phyloP scores from a whole-genome alignment of 2,113 vertebrate genomes.

The Rutilus rutilus region DNA sequence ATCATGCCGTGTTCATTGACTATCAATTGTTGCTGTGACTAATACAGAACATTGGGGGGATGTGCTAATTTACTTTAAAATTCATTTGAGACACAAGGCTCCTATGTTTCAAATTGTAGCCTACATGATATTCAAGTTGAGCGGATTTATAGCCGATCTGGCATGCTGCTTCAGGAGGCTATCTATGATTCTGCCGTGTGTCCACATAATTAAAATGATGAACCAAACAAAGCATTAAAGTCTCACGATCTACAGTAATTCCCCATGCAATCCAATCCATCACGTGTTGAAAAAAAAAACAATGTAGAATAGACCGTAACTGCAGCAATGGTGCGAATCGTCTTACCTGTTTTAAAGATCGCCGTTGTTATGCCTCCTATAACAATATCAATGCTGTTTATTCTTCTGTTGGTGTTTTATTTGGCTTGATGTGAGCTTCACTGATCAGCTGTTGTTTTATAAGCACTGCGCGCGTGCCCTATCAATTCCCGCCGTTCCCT shows the following conservation, averaged over 20 bases:
- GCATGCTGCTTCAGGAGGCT: not conserved
- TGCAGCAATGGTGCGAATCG: conserved; percentile 2
- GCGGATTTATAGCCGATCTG: not conserved
- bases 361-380: not conserved
- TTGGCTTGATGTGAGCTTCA: conserved; percentile 15
- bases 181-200: not conserved
- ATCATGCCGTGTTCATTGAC: not conserved
- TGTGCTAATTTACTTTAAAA: not conserved
- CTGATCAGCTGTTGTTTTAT: conserved; percentile 6
- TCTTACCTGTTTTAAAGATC: conserved; percentile 46
- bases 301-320: not conserved
- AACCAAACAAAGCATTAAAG: conserved; percentile 11
- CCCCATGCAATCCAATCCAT: not conserved
- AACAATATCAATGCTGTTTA: not conserved
- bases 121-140: conserved; percentile 12
- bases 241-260: not conserved
- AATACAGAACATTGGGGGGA: not conserved
- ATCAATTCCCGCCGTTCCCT: conserved; percentile 34
- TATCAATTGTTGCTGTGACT: conserved; percentile 2
- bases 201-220: not conserved
- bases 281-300: conserved; percentile 33
- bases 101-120: not conserved
- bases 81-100: not conserved
- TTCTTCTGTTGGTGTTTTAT: conserved; percentile 41
- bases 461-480: conserved; percentile 29